A percentile compares a stretch with the other conserved stretches of the same genome.
phyloP scores from a whole-genome alignment of 2,113 vertebrate genomes.

The Malurus melanocephalus region DNA sequence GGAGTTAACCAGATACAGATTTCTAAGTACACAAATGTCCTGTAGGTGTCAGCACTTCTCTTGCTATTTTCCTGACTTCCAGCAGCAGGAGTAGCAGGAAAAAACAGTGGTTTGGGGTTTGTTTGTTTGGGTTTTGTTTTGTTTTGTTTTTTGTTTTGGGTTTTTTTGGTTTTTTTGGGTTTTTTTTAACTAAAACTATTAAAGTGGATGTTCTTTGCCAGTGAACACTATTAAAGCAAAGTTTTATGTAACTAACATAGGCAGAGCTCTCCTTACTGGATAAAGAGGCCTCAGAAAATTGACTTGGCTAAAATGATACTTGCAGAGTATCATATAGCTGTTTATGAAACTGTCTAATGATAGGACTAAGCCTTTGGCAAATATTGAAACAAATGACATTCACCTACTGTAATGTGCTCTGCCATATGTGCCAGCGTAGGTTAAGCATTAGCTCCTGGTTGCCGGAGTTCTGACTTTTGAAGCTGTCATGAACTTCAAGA shows the following conservation, averaged over 20 bases:
- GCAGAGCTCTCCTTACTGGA: background rate
- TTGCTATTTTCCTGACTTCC: background rate
- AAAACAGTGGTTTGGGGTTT: background rate
- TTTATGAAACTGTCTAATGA: background rate
- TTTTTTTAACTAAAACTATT: background rate
- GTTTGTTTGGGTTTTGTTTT: background rate
- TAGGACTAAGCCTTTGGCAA: background rate
- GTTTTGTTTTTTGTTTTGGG: fast-evolving
- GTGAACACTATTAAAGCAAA: background rate
- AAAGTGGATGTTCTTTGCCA: background rate
- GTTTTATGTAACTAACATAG: background rate
- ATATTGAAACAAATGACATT: background rate
- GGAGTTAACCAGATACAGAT: background rate
- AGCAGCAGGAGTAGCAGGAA: background rate
- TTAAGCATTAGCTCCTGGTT: background rate
- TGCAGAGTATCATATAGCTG: background rate
- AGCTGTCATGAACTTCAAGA: background rate
- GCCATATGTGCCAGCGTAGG: fast-evolving
- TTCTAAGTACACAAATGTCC: background rate
- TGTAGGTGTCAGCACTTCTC: constrained; percentile 27
- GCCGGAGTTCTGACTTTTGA: background rate
- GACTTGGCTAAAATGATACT: background rate
- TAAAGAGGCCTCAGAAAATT: background rate
- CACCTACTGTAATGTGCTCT: background rate
- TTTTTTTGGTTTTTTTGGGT: fast-evolving